phyloP scores from a whole-genome alignment of 2,888 invertebrate species.

The Metallyticus violacea region DNA sequence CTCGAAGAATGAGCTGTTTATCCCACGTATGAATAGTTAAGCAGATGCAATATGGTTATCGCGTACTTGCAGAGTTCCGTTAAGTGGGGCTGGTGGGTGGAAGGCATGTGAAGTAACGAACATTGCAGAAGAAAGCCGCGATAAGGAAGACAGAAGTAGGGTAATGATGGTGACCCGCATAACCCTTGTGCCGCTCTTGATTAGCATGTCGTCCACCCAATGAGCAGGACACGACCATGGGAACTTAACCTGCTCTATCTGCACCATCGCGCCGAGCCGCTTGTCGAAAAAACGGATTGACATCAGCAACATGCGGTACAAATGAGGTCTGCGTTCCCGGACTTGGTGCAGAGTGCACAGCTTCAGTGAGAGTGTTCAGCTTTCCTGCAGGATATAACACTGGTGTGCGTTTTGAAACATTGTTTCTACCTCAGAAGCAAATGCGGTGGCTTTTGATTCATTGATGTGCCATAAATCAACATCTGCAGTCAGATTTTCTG shows the following conservation, averaged over 20 bases:
- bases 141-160: background rate
- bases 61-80: background rate
- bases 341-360: too few relatives aligned
- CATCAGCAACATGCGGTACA: background rate
- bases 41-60: background rate
- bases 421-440: too few relatives aligned
- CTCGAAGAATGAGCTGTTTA: too few relatives aligned
- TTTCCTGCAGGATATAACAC: too few relatives aligned
- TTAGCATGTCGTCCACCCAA: slow-evolving; percentile 17
- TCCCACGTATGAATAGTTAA: too few relatives aligned
- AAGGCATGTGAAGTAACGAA: background rate
- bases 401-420: too few relatives aligned
- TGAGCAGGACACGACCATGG: slow-evolving; percentile 6
- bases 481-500: too few relatives aligned
- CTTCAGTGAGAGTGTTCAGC: too few relatives aligned
- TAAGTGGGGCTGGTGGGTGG: background rate
- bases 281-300: background rate
- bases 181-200: background rate
- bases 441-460: too few relatives aligned
- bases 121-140: too few relatives aligned
- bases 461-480: too few relatives aligned
- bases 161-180: slow-evolving; percentile 5
- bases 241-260: background rate
- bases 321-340: background rate
- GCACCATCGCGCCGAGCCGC: background rate